Conservation (phyloP, 2,888 invertebrate species). For the Chrysotoxum bicinctum region DNA sequence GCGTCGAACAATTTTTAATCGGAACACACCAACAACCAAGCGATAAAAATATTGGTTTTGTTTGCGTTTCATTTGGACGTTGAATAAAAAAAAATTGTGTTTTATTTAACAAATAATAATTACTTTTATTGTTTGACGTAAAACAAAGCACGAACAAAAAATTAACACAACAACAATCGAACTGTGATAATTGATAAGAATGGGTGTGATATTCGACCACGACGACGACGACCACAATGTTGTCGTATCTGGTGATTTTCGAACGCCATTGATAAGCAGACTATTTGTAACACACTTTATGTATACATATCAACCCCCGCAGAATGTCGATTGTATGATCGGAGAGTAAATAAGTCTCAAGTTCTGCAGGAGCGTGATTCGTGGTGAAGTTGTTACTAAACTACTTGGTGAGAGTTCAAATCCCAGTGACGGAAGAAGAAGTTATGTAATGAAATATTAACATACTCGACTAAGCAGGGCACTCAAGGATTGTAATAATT, state of each 20-base stretch:
- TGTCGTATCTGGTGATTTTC: background rate
- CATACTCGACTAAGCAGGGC: no score
- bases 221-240: background rate
- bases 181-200: conserved; percentile 21
- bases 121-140: conserved; percentile 47
- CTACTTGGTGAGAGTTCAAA: no score
- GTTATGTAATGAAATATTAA: no score
- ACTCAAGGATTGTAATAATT: no score
- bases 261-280: background rate
- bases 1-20: conserved; percentile 22
- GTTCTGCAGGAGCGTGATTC: no score
- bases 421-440: no score
- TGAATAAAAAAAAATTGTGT: background rate
- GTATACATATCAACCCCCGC: background rate
- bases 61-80: background rate
- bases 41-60: conserved; percentile 35
- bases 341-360: background rate
- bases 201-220: background rate
- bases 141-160: conserved; percentile 29
- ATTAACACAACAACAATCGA: conserved; percentile 22
- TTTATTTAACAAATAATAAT: background rate
- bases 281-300: background rate
- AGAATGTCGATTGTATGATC: background rate
- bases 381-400: no score
- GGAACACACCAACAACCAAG: conserved; percentile 1